Percentiles rank a stretch among this genome's conserved stretches.
phyloP scores from a whole-genome alignment of 2,113 vertebrate genomes.

The Rhipidura dahli region DNA sequence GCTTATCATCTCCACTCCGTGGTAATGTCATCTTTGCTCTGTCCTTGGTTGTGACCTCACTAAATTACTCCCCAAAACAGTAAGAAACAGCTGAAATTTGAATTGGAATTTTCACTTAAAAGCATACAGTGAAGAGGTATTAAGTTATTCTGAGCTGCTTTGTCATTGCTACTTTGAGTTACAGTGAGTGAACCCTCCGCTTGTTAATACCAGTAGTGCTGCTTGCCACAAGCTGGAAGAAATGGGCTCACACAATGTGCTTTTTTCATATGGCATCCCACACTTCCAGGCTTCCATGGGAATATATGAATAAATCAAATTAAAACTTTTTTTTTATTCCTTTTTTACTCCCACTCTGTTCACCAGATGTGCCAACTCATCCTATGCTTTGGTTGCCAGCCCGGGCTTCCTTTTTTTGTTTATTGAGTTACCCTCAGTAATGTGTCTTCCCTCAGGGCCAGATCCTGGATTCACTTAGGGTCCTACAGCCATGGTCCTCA shows the following conservation, averaged over 20 bases:
- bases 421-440: neutral
- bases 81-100: neutral
- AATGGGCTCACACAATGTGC: neutral
- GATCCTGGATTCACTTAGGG: neutral
- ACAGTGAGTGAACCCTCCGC: neutral
- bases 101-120: neutral
- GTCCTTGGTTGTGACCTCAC: neutral
- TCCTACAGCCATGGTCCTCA: neutral
- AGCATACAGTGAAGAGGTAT: neutral
- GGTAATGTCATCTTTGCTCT: neutral
- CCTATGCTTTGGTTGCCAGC: neutral
- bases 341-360: conserved; percentile 16
- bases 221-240: neutral
- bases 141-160: neutral
- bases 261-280: neutral
- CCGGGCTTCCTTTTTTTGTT: neutral
- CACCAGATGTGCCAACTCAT: conserved; percentile 30
- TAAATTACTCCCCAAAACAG: neutral
- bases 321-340: neutral
- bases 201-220: neutral
- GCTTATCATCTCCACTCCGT: neutral
- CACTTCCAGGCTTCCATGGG: neutral
- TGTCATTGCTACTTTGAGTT: neutral
- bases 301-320: neutral
- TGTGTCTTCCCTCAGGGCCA: neutral